Evolutionary conservation across 1,140 invertebrate genomes (phyloP), one percentile per base, ranked within the genome.

Genomic region (Laupala kohalensis): DNA sequence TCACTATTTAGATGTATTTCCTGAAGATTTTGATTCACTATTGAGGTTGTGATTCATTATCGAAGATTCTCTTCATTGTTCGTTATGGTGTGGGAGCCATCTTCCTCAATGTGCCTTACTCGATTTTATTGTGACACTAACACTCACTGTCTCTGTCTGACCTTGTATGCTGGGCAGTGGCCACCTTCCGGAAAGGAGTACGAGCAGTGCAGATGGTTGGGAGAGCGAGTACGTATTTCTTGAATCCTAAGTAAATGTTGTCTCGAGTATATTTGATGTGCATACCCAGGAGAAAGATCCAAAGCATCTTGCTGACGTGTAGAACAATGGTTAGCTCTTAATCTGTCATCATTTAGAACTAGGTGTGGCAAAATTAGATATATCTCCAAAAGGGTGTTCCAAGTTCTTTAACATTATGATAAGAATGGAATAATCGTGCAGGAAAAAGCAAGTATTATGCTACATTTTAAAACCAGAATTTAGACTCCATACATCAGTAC

Each of bases 171-270:
- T 69, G 69, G 80, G 80, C 89, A 97, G 96, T 98, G 92, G 94
- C 95, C 80, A 94, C 96, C 84, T 99, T 99, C 92, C 94, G 96
- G 89, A 98, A 98, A 89, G 96, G 96, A 87, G 96, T 98, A 82
- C 92, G 96, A 83, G 95, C 96, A 84, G 93, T 98, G 85, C 95
- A 96, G 88, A 92, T 96, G 88, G 92, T 96, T 84, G 94, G 94
- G 85, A 88, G 93, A 89, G 92, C 94, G 93, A 96, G 93, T 96
- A 95, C 88, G 93, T 95, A 74, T 69, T 9, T 1, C 62, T 25
- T 68, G 25, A 26, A 26, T 68, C 37, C 37, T 53, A 53, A 53
- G 37, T 53, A 53, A 53, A 53, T 53, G 37, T 53, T 53, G 37
- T 53, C 37, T 2, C 37, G 37, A 53, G 37, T 53, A 53, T 53